phyloP scores from a whole-genome alignment of 2,888 invertebrate species.

The Aradus depressus region DNA sequence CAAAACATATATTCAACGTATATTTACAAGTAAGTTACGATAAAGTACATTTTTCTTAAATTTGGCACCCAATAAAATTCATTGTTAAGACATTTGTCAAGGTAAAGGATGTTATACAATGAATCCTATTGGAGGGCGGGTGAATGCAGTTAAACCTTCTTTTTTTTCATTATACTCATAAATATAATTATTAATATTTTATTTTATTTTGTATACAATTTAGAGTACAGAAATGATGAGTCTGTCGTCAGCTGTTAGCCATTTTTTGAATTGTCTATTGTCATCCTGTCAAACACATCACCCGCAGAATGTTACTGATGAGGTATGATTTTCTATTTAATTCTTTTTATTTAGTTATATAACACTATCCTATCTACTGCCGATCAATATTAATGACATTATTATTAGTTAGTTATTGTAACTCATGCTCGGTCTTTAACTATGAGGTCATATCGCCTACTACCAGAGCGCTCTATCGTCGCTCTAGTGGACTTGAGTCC shows the following conservation, averaged over 20 bases:
- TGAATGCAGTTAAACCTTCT: too few species aligned
- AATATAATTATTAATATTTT: neutral
- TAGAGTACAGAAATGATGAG: constrained; percentile 84
- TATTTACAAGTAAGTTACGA: constrained; percentile 61
- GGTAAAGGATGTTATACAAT: too few species aligned
- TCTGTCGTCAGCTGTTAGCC: constrained; percentile 79
- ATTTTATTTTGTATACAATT: neutral
- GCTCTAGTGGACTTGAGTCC: too few species aligned
- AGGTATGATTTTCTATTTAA: constrained; percentile 39
- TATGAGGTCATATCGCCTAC: too few species aligned
- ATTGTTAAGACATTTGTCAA: neutral
- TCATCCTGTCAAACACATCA: constrained; percentile 61
- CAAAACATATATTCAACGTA: constrained; percentile 85
- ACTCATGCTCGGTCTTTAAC: too few species aligned
- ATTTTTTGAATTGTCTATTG: constrained; percentile 91
- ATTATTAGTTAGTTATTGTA: too few species aligned
- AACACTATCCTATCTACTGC: too few species aligned
- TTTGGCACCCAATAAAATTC: neutral
- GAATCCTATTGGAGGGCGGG: too few species aligned
- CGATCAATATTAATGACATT: too few species aligned
- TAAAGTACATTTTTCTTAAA: neutral
- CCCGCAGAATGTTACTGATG: constrained; percentile 55
- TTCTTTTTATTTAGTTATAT: too few species aligned
- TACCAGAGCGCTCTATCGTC: too few species aligned
- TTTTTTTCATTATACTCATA: neutral